Evolutionary conservation across 2,113 vertebrate genomes (phyloP).

Genomic region (Nerophis ophidion): DNA sequence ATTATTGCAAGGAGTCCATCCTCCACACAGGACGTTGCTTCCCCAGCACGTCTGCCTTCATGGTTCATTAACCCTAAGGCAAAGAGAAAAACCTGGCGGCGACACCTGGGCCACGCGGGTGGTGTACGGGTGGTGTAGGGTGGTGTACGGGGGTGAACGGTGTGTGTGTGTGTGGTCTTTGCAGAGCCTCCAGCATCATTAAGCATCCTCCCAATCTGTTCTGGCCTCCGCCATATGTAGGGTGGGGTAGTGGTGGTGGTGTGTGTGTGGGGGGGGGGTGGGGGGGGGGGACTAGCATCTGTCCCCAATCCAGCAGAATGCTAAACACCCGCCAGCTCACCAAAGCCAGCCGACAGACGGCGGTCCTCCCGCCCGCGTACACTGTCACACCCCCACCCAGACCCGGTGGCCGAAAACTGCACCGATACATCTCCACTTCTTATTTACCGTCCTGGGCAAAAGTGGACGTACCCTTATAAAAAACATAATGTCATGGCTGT

Average conservation of each 20-base stretch:
- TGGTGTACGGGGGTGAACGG: too few relatives aligned
- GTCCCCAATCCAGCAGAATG: conserved; percentile 6
- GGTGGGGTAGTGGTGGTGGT: too few relatives aligned
- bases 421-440: not conserved
- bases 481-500: too few relatives aligned
- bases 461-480: too few relatives aligned
- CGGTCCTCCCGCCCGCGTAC: not conserved
- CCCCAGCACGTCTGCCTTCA: not conserved
- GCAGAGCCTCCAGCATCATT: not conserved
- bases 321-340: conserved; percentile 3
- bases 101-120: not conserved
- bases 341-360: not conserved
- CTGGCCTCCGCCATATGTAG: conserved; percentile 2
- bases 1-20: not conserved
- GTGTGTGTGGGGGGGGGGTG: not conserved
- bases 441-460: not conserved
- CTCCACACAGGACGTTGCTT: not conserved
- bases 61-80: conserved; percentile 3
- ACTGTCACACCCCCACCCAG: not conserved
- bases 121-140: not conserved
- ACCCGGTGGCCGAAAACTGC: not conserved
- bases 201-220: conserved; percentile 5
- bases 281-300: not conserved
- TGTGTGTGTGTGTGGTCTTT: not conserved
- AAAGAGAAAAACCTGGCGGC: not conserved